Conservation (phyloP, 2,113 vertebrate species). For the Melanerpes formicivorus region DNA sequence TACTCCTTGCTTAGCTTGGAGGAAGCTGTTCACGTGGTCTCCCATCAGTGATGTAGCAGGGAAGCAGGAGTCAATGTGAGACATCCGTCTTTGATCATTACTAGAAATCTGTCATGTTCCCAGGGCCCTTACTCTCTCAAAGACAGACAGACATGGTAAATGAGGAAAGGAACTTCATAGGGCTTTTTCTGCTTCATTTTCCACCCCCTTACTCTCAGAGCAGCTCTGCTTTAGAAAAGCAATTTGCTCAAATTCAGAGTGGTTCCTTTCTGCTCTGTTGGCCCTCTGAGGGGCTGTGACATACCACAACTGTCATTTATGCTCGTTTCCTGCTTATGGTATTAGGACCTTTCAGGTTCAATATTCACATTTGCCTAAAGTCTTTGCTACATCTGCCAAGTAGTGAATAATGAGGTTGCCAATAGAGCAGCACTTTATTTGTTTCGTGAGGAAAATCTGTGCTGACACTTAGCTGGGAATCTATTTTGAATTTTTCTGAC, state of each 20-base stretch:
- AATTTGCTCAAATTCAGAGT: background rate
- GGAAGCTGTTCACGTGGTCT: background rate
- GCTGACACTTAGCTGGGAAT: slow-evolving; percentile 26
- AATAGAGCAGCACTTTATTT: slow-evolving; percentile 43
- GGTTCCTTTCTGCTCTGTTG: slow-evolving; percentile 44
- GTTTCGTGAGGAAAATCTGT: slow-evolving; percentile 38
- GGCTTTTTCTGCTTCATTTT: background rate
- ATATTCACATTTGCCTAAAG: slow-evolving; percentile 51
- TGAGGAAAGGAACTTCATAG: background rate
- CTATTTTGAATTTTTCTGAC: slow-evolving; percentile 46
- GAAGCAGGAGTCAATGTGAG: background rate
- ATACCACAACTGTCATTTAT: slow-evolving; percentile 17
- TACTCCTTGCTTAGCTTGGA: background rate
- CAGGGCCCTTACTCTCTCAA: background rate
- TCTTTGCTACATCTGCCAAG: slow-evolving; percentile 51
- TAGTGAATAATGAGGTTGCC: slow-evolving; percentile 58
- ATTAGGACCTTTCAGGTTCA: slow-evolving; percentile 45
- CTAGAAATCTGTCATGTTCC: background rate
- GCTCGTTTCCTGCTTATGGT: slow-evolving; percentile 1
- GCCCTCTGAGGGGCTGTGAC: background rate
- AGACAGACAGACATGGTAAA: background rate
- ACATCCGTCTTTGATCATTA: background rate
- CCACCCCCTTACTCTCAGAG: background rate
- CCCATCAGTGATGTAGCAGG: background rate
- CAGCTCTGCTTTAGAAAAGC: background rate